Percentiles rank a stretch among this genome's conserved stretches.
Conservation (phyloP, 2,888 invertebrate genomes). For the Zootermopsis nevadensis region DNA sequence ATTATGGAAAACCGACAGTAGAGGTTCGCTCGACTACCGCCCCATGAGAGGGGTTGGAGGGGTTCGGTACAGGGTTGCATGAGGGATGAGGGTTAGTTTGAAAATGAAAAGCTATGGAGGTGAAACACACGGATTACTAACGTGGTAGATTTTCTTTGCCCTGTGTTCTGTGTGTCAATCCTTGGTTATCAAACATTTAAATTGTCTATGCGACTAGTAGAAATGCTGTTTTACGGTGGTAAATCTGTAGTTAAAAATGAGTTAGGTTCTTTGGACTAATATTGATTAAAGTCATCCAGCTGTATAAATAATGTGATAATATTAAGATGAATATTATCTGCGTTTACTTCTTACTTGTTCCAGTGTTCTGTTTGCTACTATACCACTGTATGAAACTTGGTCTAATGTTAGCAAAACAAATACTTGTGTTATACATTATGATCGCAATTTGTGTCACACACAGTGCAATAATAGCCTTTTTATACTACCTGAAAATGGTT, state of each 20-base stretch:
- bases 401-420: too few relatives aligned
- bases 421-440: too few relatives aligned
- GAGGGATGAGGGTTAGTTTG: neutral
- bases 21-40: slow-evolving; percentile 38
- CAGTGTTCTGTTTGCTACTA: too few relatives aligned
- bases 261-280: neutral
- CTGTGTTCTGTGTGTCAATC: neutral
- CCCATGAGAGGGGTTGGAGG: neutral
- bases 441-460: too few relatives aligned
- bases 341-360: too few relatives aligned
- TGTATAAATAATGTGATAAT: too few relatives aligned
- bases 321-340: too few relatives aligned
- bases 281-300: too few relatives aligned
- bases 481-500: too few relatives aligned
- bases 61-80: slow-evolving; percentile 5
- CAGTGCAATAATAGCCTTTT: too few relatives aligned
- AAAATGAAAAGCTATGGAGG: slow-evolving; percentile 17
- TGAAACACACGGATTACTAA: neutral
- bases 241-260: neutral
- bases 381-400: too few relatives aligned
- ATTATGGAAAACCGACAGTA: slow-evolving; percentile 47
- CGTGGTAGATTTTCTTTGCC: slow-evolving; percentile 7
- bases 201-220: too few relatives aligned
- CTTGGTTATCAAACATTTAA: slow-evolving; percentile 9
- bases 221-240: neutral